Percentiles rank a stretch among this genome's conserved stretches.
These are phyloP conservation scores for Melieria crassipennis DNA, from an alignment of 2,888 invertebrate genomes.

Conservation along the genomic window DNA sequence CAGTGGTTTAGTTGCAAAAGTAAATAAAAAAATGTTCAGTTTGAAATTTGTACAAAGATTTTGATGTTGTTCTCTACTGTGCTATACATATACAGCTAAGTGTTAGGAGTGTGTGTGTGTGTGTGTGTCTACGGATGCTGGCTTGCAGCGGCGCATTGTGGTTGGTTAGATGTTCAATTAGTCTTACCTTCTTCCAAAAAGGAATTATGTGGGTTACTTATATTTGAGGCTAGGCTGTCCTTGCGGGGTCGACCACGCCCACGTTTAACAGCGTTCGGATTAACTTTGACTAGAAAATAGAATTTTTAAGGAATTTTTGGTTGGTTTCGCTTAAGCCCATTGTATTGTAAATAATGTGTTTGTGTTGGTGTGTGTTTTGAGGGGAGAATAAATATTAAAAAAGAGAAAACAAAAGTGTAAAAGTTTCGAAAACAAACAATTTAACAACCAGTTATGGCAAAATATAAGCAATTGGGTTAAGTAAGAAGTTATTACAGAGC, in stretches of 20 bases:
- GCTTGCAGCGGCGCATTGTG: conserved; percentile 38
- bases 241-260: conserved; percentile 71
- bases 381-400: conserved; percentile 10
- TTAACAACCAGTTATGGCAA: conserved; percentile 25
- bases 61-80: no score
- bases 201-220: conserved; percentile 72
- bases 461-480: not conserved
- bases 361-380: conserved; percentile 13
- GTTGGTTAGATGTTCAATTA: conserved; percentile 44
- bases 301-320: conserved; percentile 44
- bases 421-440: conserved; percentile 32
- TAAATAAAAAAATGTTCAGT: no score
- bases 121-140: conserved; percentile 32
- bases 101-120: no score
- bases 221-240: conserved; percentile 68
- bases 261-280: conserved; percentile 68
- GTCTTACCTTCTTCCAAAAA: conserved; percentile 77
- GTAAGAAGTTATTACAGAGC: conserved; percentile 10
- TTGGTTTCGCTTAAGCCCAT: conserved; percentile 38
- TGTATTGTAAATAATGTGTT: not conserved
- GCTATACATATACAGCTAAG: no score
- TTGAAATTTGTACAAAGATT: no score
- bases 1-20: no score
- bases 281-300: conserved; percentile 53
- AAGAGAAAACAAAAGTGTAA: conserved; percentile 28